A percentile compares a stretch with the other conserved stretches of the same genome.
Evolutionary conservation across 2,888 invertebrate species (phyloP).

Genomic region (Oxyteleia sp.): DNA sequence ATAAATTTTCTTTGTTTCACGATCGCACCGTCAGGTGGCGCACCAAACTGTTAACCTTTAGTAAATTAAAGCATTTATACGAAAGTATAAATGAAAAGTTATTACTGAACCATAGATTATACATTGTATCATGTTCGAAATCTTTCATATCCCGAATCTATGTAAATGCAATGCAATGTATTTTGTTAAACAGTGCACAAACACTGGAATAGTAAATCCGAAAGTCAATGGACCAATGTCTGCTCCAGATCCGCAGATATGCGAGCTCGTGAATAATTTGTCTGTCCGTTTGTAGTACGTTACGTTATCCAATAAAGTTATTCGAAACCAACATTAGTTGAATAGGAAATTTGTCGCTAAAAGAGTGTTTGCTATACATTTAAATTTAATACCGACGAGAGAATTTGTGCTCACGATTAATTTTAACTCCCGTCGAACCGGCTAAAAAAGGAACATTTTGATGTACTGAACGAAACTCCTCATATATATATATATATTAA

Average conservation of each 20-base stretch:
- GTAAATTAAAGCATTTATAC: neutral
- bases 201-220: slow-evolving; percentile 66
- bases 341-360: slow-evolving; percentile 59
- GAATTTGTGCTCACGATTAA: slow-evolving; percentile 42
- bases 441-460: neutral
- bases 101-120: slow-evolving; percentile 37
- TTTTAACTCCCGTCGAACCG: slow-evolving; percentile 34
- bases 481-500: too few species aligned
- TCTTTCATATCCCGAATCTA: slow-evolving; percentile 42
- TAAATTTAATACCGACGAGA: slow-evolving; percentile 52
- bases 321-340: slow-evolving; percentile 58
- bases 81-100: neutral
- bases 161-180: slow-evolving; percentile 53
- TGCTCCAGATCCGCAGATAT: slow-evolving; percentile 63
- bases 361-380: slow-evolving; percentile 48
- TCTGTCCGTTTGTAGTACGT: slow-evolving; percentile 66
- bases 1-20: too few species aligned
- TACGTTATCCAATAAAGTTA: slow-evolving; percentile 73
- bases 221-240: slow-evolving; percentile 67
- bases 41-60: neutral
- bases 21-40: too few species aligned
- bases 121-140: slow-evolving; percentile 25
- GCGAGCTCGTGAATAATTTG: slow-evolving; percentile 71
- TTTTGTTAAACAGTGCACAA: slow-evolving; percentile 65
- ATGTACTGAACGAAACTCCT: neutral